These are phyloP conservation scores for Clivina fossor DNA, from an alignment of 2,888 invertebrate genomes.

Conservation along the genomic window DNA sequence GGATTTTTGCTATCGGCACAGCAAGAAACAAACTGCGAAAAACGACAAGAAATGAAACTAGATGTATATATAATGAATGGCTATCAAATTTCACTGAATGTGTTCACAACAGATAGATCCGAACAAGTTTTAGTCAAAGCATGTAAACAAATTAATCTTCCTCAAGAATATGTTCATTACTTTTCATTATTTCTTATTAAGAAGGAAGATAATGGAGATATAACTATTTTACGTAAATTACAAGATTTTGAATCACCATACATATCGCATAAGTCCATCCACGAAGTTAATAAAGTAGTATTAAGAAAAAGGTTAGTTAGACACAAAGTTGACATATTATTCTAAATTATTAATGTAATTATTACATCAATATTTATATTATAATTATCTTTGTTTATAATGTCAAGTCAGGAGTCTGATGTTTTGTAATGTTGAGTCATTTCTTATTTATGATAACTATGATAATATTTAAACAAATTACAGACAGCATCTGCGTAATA, in stretches of 20 bases:
- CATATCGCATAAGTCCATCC: conserved; percentile 83
- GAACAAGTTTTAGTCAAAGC: conserved; percentile 80
- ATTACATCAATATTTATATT: too few relatives aligned
- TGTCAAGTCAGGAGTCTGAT: too few relatives aligned
- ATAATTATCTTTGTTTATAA: too few relatives aligned
- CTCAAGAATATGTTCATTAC: conserved; percentile 78
- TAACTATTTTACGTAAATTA: conserved; percentile 80
- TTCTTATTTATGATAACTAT: too few relatives aligned
- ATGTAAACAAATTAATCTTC: conserved; percentile 77
- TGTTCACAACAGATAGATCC: conserved; percentile 82
- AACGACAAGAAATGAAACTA: conserved; percentile 70
- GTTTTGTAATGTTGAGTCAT: too few relatives aligned
- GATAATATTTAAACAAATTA: too few relatives aligned
- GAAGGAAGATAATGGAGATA: conserved; percentile 70
- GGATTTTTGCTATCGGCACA: conserved; percentile 90
- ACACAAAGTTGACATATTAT: too few relatives aligned
- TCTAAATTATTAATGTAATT: too few relatives aligned
- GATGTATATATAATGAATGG: conserved; percentile 87
- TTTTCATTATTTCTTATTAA: conserved; percentile 89
- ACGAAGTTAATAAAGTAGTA: conserved; percentile 74
- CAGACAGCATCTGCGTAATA: too few relatives aligned
- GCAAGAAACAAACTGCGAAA: conserved; percentile 77
- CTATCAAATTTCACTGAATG: conserved; percentile 77
- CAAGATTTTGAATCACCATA: conserved; percentile 97
- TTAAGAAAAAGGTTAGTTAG: conserved; percentile 79